Evolutionary conservation across 2,113 vertebrate species (phyloP).

Genomic region (Antechinus flavipes): DNA sequence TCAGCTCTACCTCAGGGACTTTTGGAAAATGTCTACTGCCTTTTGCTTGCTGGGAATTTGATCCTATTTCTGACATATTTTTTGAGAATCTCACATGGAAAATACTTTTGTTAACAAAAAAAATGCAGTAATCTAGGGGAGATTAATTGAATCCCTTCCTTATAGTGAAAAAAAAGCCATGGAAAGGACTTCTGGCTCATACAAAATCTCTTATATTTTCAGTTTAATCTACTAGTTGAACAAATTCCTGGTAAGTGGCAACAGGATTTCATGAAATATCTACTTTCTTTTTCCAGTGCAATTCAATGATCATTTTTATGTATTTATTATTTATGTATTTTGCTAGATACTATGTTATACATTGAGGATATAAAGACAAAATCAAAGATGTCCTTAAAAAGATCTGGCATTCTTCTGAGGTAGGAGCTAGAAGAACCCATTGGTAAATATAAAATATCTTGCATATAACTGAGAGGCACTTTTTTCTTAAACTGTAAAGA

Average conservation of each 20-base stretch:
- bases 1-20: neutral
- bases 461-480: neutral
- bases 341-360: neutral
- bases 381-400: neutral
- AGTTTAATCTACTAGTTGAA: neutral
- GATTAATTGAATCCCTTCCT: neutral
- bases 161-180: neutral
- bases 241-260: neutral
- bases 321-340: neutral
- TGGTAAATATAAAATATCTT: neutral
- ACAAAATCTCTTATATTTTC: neutral
- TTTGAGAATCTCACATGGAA: neutral
- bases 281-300: neutral
- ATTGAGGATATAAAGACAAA: neutral
- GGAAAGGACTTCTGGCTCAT: neutral
- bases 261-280: neutral
- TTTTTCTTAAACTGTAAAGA: neutral
- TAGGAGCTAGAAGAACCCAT: neutral
- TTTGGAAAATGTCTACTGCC: neutral
- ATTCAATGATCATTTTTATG: neutral
- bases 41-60: neutral
- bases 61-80: slow-evolving; percentile 13
- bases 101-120: neutral
- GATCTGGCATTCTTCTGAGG: neutral
- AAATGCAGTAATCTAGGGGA: neutral